phyloP scores from a whole-genome alignment of 2,113 vertebrate genomes.

The Erinaceus europaeus region DNA sequence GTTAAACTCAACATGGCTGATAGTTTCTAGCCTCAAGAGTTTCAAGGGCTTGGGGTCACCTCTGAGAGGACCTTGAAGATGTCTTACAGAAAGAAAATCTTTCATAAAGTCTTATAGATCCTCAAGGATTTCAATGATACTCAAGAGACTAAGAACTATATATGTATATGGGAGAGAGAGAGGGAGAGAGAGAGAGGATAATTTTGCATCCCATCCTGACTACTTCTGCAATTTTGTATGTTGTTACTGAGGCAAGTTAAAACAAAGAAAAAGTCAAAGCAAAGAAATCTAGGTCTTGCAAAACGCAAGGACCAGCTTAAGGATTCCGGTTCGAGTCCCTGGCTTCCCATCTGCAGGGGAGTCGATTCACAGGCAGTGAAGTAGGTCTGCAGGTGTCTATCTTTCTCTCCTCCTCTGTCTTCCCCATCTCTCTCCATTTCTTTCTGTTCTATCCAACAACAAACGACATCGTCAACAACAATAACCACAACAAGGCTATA shows the following conservation, averaged over 20 bases:
- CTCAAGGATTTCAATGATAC: conserved; percentile 4
- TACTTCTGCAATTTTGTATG: background rate
- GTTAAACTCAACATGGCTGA: conserved; percentile 8
- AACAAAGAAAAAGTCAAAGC: background rate
- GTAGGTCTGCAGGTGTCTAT: no score
- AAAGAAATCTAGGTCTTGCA: background rate
- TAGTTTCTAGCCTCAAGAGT: conserved; percentile 52
- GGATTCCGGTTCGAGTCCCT: no score
- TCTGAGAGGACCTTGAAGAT: conserved; percentile 21
- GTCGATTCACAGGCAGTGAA: no score
- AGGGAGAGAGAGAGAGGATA: background rate
- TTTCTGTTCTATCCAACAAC: no score
- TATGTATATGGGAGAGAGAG: background rate
- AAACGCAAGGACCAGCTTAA: no score
- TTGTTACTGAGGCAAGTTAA: background rate
- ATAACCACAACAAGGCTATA: no score
- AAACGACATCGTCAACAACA: no score
- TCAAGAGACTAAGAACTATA: conserved; percentile 60
- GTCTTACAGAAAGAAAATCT: conserved; percentile 43
- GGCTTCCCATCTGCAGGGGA: no score
- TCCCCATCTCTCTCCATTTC: no score
- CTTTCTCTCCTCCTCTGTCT: no score
- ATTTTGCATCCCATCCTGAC: background rate
- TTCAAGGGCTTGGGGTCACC: conserved; percentile 49
- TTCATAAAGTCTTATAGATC: conserved; percentile 42